Percentiles rank a stretch among this genome's conserved stretches.
phyloP scores from a whole-genome alignment of 1,140 invertebrate species.

The Contarinia nasturtii region DNA sequence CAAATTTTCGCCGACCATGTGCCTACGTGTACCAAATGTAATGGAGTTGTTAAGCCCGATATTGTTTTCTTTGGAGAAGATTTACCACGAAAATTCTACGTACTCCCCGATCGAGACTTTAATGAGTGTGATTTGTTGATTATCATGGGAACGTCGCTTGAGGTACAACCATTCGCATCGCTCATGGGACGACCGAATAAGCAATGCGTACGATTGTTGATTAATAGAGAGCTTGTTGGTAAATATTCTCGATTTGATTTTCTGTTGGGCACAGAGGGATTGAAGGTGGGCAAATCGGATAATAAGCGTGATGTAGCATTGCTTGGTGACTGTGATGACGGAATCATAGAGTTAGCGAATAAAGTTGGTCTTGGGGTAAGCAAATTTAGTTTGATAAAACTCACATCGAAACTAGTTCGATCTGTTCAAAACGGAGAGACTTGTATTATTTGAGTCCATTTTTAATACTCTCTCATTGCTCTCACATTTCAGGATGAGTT shows the following conservation, averaged over 20 bases:
- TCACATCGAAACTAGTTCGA: too few species aligned
- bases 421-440: too few species aligned
- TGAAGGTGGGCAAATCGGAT: slow-evolving; percentile 43
- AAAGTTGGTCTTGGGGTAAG: slow-evolving; percentile 69
- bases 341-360: slow-evolving; percentile 55
- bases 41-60: slow-evolving; percentile 75
- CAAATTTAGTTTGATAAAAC: too few species aligned
- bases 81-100: slow-evolving; percentile 57
- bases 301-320: slow-evolving; percentile 66
- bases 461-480: too few species aligned
- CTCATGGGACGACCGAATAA: slow-evolving; percentile 49
- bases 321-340: slow-evolving; percentile 76
- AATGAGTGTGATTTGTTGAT: slow-evolving; percentile 76
- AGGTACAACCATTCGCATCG: slow-evolving; percentile 90
- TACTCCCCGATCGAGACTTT: slow-evolving; percentile 51
- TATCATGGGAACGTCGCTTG: slow-evolving; percentile 86
- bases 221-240: slow-evolving; percentile 64
- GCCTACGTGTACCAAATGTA: slow-evolving; percentile 49
- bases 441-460: too few species aligned
- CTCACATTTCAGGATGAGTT: too few species aligned
- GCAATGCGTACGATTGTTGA: slow-evolving; percentile 58
- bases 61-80: slow-evolving; percentile 89
- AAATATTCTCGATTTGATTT: slow-evolving; percentile 27
- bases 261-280: slow-evolving; percentile 25
- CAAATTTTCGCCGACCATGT: slow-evolving; percentile 51